Base-by-base conservation (phyloP, 2,113 vertebrate species). In the Ammodytes marinus region DNA sequence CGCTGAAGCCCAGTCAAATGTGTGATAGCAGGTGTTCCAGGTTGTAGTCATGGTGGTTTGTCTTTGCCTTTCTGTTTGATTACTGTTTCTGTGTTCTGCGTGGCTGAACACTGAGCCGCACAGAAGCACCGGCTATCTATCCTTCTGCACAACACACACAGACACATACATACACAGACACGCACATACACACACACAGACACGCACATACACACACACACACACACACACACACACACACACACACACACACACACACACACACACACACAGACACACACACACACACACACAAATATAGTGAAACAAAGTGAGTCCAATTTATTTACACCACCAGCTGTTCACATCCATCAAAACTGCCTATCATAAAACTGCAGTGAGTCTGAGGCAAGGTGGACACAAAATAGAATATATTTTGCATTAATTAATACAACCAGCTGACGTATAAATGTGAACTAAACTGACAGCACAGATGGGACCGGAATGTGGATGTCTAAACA, bases 11-110 rank as follows among this genome's bases (percentile, higher is more conserved):
- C 72, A 68, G 52, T 72, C 39, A 78, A 86, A 80, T 65, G 73
- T 86, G 87, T 83, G 82, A 86, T 69, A 89, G 90, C 87, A 90
- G 89, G 81, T 92, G 88, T 85, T 89, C 69, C 69, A 72, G 84
- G 71, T 76, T 85, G 79, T 79, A 71, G 79, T 89, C 79, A 53
- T 50, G 79, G 78, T 67, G 64, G 80, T 78, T 92, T 89, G 77
- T 86, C 88, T 88, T 87, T 83, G 49, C 61, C 75, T 83, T 59
- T 88, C 77, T 82, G 60, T 91, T 92, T 91, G 89, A 92, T 88
- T 90, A 80, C 85, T 70, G 82, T 63, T 86, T 71, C 87, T 79
- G 70, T 78, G 80, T 90, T 90, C 78, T 86, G 85, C 87, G 89
- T 89, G 80, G 39, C 45, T 92, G 84, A 86, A 88, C 86, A 57